These are phyloP conservation scores for Fratercula arctica DNA, from an alignment of 2,797 vertebrate genomes.

Conservation along the genomic window DNA sequence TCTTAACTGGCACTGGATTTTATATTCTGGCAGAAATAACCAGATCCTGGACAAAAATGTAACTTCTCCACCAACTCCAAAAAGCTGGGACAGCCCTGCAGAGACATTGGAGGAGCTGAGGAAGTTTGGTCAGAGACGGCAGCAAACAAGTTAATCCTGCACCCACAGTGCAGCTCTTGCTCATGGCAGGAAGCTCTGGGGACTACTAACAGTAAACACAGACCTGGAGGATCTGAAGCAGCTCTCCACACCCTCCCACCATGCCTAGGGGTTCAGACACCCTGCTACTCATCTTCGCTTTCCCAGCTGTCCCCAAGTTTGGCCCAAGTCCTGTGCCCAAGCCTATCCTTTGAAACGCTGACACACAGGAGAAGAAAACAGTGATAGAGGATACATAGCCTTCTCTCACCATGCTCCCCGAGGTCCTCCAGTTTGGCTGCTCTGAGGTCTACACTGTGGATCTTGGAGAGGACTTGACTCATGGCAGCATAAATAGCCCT, in stretches of 20 bases:
- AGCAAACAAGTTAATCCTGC: neutral
- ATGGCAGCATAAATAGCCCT: slow-evolving; percentile 74
- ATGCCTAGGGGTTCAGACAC: neutral
- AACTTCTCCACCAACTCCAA: neutral
- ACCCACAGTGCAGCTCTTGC: neutral
- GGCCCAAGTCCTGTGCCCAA: neutral
- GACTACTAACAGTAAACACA: neutral
- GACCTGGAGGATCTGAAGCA: neutral
- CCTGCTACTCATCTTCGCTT: neutral
- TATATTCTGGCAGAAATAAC: neutral
- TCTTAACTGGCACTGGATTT: neutral
- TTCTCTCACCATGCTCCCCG: slow-evolving; percentile 68
- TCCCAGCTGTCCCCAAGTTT: neutral
- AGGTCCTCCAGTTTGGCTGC: slow-evolving; percentile 69
- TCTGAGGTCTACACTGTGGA: slow-evolving; percentile 77
- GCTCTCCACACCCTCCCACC: neutral
- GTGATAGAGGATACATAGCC: neutral
- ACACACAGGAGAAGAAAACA: neutral
- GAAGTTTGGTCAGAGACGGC: neutral
- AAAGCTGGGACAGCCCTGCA: neutral
- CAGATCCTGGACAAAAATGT: neutral
- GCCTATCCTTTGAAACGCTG: neutral
- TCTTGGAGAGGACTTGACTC: slow-evolving; percentile 76
- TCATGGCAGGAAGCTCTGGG: neutral
- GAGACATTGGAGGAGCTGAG: neutral